These are phyloP conservation scores for Saimiri boliviensis DNA, from an alignment of 2,113 vertebrate genomes.

Conservation along the genomic window DNA sequence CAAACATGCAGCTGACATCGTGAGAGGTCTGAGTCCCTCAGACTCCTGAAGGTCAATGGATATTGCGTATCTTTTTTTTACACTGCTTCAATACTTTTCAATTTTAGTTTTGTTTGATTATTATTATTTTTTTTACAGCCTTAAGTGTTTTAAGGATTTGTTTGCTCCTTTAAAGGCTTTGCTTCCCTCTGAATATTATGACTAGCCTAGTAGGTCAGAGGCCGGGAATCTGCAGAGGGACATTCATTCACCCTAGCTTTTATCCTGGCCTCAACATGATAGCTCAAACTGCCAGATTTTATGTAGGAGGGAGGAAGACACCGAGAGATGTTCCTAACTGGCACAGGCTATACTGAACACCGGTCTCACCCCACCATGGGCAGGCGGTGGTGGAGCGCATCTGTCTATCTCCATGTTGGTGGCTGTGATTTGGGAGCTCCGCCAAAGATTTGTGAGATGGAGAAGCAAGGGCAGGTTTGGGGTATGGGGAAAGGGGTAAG, in stretches of 20 bases:
- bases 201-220: background rate
- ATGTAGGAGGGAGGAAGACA: background rate
- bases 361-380: background rate
- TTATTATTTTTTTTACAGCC: background rate
- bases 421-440: background rate
- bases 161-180: background rate
- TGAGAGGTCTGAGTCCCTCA: background rate
- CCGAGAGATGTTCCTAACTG: fast-evolving
- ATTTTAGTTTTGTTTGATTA: too few relatives aligned
- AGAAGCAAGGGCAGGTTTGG: background rate
- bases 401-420: fast-evolving
- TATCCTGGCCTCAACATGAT: background rate
- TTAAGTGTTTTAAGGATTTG: background rate
- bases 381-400: too few relatives aligned
- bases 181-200: background rate
- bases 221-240: background rate
- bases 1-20: background rate
- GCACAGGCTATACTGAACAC: background rate
- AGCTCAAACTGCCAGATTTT: background rate
- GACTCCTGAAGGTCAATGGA: background rate
- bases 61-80: background rate
- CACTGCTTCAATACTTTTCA: background rate
- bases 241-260: background rate
- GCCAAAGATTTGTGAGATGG: background rate
- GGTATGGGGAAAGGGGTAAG: background rate